Evolutionary conservation across 2,888 invertebrate species (phyloP), one percentile per base, ranked within the genome.

Genomic region (Papilio gigon): DNA sequence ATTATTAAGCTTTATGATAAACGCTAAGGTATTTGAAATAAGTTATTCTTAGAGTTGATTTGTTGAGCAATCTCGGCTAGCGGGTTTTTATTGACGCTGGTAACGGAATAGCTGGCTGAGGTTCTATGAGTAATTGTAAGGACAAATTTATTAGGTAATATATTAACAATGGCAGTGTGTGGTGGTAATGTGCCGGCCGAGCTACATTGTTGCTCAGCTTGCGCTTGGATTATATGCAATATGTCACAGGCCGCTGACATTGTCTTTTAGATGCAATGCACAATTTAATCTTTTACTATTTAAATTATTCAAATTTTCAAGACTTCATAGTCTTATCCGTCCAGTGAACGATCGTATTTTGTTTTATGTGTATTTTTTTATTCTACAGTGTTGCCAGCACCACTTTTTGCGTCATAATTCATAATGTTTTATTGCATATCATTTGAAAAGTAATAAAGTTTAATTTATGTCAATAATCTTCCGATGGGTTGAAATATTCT

Each of bases 81-180:
- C 62, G 58, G 47, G 17, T 64, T 63, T 67, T 68, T 44, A 63
- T 63, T 35, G 27, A 64, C 37, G 5, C 33, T 17, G 8, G 58
- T 30, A 63, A 63, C 44, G 37, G 58, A 22, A 58, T 64, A 40
- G n/a, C 27, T 37, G 33, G 37, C 35, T 58, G 35, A 68, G 35
- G 58, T 30, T 68, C 42, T 68, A 59, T 63, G 63, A 68, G 68
- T 64, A 47, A 68, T 59, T 76, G 78, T 78, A 71, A 71, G 75
- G 77, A 80, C 77, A 80, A n/a, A 81, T 85, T 82, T 82, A 84
- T 80, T 78, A 74, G 76, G 73, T 79, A 82, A 81, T 82, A 80
- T 77, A 80, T 79, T 78, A 80, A 81, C 80, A 81, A 82, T 80
- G 79, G 78, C 78, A 72, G 79, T 78, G 78, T 79, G 78, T 80